phyloP scores from a whole-genome alignment of 1,140 invertebrate genomes.

The Melipona quadrifasciata region DNA sequence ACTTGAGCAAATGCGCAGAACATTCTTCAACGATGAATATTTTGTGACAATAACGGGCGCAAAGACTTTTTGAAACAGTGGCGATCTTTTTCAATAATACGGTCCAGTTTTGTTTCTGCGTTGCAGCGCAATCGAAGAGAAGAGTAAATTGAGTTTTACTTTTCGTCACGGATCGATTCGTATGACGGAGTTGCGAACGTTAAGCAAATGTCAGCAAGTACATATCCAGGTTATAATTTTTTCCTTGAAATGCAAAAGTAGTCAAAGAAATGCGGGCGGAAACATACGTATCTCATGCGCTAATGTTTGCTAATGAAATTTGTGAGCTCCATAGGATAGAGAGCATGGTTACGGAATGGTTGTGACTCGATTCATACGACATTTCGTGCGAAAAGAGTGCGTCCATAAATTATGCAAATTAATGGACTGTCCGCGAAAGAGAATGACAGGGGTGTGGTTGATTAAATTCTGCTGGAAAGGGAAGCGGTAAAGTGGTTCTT shows the following conservation, averaged over 20 bases:
- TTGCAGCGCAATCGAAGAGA: not conserved
- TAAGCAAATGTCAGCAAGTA: not conserved
- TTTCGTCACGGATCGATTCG: too few species aligned
- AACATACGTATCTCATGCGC: not conserved
- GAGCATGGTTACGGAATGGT: not conserved
- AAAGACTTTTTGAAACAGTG: not conserved
- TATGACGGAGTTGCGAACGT: not conserved
- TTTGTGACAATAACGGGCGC: not conserved
- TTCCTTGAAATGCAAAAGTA: not conserved
- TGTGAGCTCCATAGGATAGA: not conserved
- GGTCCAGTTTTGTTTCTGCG: not conserved
- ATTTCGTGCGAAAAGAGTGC: not conserved
- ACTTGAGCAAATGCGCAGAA: not conserved
- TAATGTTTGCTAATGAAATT: constrained; percentile 35
- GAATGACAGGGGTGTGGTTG: not conserved
- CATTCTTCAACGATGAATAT: not conserved
- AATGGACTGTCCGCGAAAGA: not conserved
- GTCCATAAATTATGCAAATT: constrained; percentile 21
- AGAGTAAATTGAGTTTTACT: not conserved
- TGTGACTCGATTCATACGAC: not conserved
- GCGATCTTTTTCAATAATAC: not conserved
- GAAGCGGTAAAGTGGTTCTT: not conserved
- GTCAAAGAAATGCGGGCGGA: not conserved
- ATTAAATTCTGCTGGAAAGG: not conserved
- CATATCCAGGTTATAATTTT: not conserved